These are phyloP conservation scores for Daboia siamensis DNA, from an alignment of 2,113 vertebrate species.

Conservation along the genomic window DNA sequence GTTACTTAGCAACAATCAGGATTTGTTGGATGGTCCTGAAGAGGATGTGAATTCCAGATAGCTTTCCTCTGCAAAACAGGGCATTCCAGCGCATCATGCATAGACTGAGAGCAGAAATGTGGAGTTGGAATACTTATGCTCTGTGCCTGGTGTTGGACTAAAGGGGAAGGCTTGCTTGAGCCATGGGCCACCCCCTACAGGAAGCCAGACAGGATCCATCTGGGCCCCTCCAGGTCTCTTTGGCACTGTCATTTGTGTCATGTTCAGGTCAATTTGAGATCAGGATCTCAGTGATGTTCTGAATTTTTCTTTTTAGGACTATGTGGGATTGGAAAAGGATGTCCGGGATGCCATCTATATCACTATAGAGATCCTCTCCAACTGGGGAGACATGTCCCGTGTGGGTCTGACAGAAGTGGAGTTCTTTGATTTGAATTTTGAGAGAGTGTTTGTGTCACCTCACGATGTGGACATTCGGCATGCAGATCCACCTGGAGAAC, in stretches of 20 bases:
- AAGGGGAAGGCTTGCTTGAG: neutral
- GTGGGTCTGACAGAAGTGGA: slow-evolving; percentile 91
- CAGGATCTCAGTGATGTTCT: too few species aligned
- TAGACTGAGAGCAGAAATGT: neutral
- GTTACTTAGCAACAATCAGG: neutral
- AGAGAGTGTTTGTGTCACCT: slow-evolving; percentile 85
- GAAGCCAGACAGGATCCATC: neutral
- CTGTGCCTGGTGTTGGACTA: too few species aligned
- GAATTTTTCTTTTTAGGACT: neutral
- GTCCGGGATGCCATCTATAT: slow-evolving; percentile 79
- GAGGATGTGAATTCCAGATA: neutral
- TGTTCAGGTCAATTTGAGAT: neutral
- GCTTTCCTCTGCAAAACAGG: too few species aligned
- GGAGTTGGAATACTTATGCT: neutral
- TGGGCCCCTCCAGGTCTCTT: neutral
- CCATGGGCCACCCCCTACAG: neutral
- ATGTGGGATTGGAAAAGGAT: neutral
- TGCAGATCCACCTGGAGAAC: slow-evolving; percentile 74
- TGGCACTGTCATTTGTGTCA: too few species aligned
- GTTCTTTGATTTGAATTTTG: slow-evolving; percentile 81
- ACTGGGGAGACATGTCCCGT: slow-evolving; percentile 80
- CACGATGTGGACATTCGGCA: slow-evolving; percentile 89
- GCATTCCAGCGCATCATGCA: too few species aligned
- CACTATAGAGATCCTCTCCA: slow-evolving; percentile 93
- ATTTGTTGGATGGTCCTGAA: neutral